Evolutionary conservation across 2,797 vertebrate genomes (phyloP).

Genomic region (Crenuchus spilurus): DNA sequence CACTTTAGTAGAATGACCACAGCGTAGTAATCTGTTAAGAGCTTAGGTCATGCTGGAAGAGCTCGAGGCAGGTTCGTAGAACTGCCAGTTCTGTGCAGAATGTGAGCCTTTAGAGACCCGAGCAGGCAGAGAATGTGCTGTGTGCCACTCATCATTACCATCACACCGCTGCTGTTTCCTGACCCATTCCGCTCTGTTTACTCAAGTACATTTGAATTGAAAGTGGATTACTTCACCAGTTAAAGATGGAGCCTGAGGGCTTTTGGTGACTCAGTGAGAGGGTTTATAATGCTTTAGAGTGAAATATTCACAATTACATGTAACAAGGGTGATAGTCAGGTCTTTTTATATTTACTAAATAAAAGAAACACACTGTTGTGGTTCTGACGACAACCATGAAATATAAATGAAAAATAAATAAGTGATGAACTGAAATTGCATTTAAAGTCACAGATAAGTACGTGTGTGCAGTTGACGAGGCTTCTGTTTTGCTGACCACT

Average conservation of each 20-base stretch:
- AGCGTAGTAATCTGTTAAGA: slow-evolving; percentile 16
- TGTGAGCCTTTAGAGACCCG: slow-evolving; percentile 39
- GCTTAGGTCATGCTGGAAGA: slow-evolving; percentile 39
- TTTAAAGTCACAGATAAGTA: too few species aligned
- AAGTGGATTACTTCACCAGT: slow-evolving; percentile 57
- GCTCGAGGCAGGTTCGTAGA: slow-evolving; percentile 1
- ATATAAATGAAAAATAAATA: too few species aligned
- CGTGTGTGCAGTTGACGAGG: too few species aligned
- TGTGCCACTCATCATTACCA: slow-evolving; percentile 70
- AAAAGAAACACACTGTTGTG: neutral
- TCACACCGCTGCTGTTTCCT: slow-evolving; percentile 59
- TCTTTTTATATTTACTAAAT: neutral
- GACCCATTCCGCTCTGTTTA: slow-evolving; percentile 58
- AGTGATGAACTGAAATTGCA: too few species aligned
- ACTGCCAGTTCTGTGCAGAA: slow-evolving; percentile 20
- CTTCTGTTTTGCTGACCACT: too few species aligned
- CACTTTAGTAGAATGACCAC: slow-evolving; percentile 21
- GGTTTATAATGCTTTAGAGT: slow-evolving; percentile 8
- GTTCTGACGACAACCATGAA: too few species aligned
- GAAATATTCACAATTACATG: slow-evolving; percentile 25
- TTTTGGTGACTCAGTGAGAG: slow-evolving; percentile 30
- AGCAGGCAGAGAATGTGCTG: slow-evolving; percentile 62
- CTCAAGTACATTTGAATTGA: slow-evolving; percentile 61
- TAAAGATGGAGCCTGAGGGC: slow-evolving; percentile 41
- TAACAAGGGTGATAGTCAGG: slow-evolving; percentile 17